Conservation (phyloP, 2,113 vertebrate species). For the Cromileptes altivelis region DNA sequence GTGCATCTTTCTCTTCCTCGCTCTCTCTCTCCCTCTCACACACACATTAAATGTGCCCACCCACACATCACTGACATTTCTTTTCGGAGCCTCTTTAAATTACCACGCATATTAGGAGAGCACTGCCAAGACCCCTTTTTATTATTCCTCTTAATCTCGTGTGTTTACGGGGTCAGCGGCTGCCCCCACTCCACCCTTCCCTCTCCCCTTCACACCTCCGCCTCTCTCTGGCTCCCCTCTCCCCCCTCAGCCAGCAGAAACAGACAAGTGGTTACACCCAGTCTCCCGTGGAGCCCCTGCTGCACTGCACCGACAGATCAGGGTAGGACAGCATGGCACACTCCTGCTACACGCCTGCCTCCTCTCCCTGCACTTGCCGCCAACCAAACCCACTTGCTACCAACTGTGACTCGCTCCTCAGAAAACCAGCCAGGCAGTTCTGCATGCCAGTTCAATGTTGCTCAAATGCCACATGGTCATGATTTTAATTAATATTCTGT, state of each 20-base stretch:
- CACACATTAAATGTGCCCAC: slow-evolving; percentile 40
- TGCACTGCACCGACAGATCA: slow-evolving; percentile 36
- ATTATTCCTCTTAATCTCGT: slow-evolving; percentile 73
- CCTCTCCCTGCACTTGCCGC: slow-evolving; percentile 27
- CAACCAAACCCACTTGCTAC: slow-evolving; percentile 49
- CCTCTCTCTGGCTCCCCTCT: slow-evolving; percentile 8
- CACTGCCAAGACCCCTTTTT: slow-evolving; percentile 58
- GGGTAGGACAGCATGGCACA: slow-evolving; percentile 40
- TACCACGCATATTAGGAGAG: slow-evolving; percentile 71
- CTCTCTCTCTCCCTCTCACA: slow-evolving; percentile 15
- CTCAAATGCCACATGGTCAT: background rate
- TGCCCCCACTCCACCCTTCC: slow-evolving; percentile 20
- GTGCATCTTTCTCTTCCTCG: background rate
- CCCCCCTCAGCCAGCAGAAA: slow-evolving; percentile 30
- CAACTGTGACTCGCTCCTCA: slow-evolving; percentile 55
- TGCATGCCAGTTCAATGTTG: slow-evolving; percentile 17
- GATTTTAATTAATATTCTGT: slow-evolving; percentile 15
- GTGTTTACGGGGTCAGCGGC: slow-evolving; percentile 63
- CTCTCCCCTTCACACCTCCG: slow-evolving; percentile 22
- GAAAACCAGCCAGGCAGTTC: slow-evolving; percentile 43
- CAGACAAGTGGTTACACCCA: slow-evolving; percentile 59
- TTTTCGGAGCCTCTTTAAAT: slow-evolving; percentile 69
- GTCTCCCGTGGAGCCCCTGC: slow-evolving; percentile 18
- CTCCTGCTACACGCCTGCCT: slow-evolving; percentile 45
- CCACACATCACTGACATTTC: slow-evolving; percentile 73